Evolutionary conservation across 2,888 invertebrate species (phyloP).

Genomic region (Horisme vitalbata): DNA sequence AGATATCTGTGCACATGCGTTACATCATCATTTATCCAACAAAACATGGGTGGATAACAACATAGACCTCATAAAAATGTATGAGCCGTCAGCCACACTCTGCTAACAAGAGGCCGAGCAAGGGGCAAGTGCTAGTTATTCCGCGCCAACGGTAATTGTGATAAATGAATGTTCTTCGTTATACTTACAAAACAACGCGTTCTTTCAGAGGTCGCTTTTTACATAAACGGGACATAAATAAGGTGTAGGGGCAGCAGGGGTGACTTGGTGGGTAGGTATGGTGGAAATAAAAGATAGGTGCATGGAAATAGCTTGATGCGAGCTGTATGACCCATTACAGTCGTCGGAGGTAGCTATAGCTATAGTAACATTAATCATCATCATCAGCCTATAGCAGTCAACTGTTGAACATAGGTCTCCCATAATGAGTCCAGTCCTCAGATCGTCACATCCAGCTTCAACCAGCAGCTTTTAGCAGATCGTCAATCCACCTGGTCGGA

Average conservation of each 20-base stretch:
- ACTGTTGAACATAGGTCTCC: no score
- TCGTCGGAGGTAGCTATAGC: no score
- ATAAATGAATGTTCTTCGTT: conserved; percentile 69
- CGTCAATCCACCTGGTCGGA: no score
- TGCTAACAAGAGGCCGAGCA: conserved; percentile 60
- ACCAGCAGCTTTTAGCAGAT: no score
- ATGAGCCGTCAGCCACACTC: conserved; percentile 67
- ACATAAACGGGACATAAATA: conserved; percentile 24
- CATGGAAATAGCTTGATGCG: no score
- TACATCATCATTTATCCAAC: conserved; percentile 30
- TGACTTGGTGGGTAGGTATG: neutral
- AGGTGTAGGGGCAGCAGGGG: conserved; percentile 6
- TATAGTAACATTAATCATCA: no score
- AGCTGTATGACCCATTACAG: no score
- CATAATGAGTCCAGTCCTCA: no score
- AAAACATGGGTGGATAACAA: conserved; percentile 76
- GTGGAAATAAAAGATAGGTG: no score
- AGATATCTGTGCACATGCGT: no score
- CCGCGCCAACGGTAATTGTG: conserved; percentile 78
- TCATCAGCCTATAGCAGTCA: no score
- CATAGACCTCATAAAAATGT: conserved; percentile 77
- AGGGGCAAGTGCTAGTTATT: conserved; percentile 62
- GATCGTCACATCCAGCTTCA: no score
- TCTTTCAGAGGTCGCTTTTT: conserved; percentile 16
- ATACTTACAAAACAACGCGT: conserved; percentile 43